phyloP scores from a whole-genome alignment of 2,888 invertebrate species.

The Orgyia antiqua region DNA sequence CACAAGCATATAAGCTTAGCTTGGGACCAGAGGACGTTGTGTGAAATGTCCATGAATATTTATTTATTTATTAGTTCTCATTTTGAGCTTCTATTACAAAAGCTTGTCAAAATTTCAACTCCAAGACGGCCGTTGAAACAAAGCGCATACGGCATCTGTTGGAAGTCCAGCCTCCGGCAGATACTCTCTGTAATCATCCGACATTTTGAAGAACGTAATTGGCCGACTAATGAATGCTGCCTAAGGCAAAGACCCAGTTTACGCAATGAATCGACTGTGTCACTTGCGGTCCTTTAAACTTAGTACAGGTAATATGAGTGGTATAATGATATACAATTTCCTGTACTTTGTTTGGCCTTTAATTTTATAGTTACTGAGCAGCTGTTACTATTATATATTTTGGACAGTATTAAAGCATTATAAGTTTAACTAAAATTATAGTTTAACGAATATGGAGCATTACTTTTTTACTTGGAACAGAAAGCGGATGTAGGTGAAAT shows the following conservation, averaged over 20 bases:
- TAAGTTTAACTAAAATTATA: too few species aligned
- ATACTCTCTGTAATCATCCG: conserved; percentile 62
- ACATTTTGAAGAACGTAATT: conserved; percentile 70
- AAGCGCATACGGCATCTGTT: conserved; percentile 61
- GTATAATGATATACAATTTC: conserved; percentile 24
- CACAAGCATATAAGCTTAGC: too few species aligned
- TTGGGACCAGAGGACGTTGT: too few species aligned
- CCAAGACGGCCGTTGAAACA: conserved; percentile 45
- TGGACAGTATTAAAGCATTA: neutral
- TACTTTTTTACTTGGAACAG: too few species aligned
- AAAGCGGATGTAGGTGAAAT: too few species aligned
- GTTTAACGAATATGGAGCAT: too few species aligned
- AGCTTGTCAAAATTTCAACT: conserved; percentile 40
- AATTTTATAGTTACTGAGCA: conserved; percentile 13
- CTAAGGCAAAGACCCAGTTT: conserved; percentile 67
- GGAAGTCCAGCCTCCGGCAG: conserved; percentile 48
- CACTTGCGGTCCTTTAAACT: conserved; percentile 41
- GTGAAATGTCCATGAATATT: too few species aligned
- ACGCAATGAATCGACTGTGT: conserved; percentile 61
- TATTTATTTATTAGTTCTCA: too few species aligned
- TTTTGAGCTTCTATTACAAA: too few species aligned
- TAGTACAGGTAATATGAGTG: conserved; percentile 22
- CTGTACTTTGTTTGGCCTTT: conserved; percentile 12
- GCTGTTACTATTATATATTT: conserved; percentile 1
- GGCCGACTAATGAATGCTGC: conserved; percentile 64